Evolutionary conservation across 2,113 vertebrate species (phyloP).

Genomic region (Lonchura striata): DNA sequence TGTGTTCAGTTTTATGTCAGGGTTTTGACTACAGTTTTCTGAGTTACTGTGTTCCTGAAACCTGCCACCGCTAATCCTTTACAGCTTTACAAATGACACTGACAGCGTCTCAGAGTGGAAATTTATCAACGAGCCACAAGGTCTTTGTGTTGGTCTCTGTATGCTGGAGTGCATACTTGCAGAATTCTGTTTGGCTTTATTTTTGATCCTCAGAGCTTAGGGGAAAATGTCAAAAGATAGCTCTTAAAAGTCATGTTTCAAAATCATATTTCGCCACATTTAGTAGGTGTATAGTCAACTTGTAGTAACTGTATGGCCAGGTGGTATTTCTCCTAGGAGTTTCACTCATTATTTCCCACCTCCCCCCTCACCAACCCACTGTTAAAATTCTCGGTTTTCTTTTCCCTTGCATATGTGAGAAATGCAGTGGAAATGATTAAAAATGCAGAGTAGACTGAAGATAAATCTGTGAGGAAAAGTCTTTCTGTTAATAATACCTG

Average conservation of each 20-base stretch:
- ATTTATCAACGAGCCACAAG: neutral
- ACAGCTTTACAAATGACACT: neutral
- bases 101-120: neutral
- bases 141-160: neutral
- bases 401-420: neutral
- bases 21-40: neutral
- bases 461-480: neutral
- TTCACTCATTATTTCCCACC: neutral
- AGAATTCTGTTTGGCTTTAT: neutral
- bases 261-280: neutral
- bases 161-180: neutral
- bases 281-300: neutral
- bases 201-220: conserved; percentile 2
- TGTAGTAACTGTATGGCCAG: neutral
- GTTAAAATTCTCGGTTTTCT: neutral
- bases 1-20: neutral
- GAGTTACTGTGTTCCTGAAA: neutral
- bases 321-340: neutral
- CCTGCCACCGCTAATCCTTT: neutral
- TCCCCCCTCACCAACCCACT: neutral
- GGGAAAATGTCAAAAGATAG: neutral
- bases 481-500: neutral
- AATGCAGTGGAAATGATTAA: neutral
- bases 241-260: neutral
- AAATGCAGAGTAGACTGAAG: neutral